Conservation (phyloP, 2,113 vertebrate species). For the Myotis lucifugus region DNA sequence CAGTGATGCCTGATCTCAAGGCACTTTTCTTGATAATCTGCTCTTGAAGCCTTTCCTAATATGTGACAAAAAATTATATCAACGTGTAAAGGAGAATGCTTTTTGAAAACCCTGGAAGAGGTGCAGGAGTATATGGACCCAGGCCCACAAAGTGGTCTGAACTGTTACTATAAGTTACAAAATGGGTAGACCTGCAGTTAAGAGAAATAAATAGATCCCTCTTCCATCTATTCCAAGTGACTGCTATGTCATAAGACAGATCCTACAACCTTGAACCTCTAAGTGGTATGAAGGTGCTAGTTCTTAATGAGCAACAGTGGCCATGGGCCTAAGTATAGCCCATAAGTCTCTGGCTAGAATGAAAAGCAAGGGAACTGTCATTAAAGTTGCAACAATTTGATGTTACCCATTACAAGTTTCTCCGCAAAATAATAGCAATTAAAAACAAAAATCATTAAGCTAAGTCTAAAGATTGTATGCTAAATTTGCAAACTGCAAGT, state of each 20-base stretch:
- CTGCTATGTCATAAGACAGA: background rate
- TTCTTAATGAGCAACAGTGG: background rate
- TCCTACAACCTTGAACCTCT: background rate
- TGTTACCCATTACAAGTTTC: background rate
- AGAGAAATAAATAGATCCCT: background rate
- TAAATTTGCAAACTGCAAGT: background rate
- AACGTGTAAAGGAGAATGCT: background rate
- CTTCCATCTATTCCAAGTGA: background rate
- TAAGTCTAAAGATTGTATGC: background rate
- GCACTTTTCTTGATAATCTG: background rate
- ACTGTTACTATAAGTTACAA: background rate
- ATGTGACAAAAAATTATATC: background rate
- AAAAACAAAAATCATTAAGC: background rate
- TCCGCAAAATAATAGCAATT: background rate
- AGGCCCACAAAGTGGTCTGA: background rate
- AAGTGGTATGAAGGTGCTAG: background rate
- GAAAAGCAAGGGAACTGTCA: too few relatives aligned
- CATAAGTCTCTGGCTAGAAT: too few relatives aligned
- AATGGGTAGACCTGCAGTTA: background rate
- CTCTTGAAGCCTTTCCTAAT: background rate
- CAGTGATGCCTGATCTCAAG: background rate
- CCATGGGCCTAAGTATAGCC: background rate
- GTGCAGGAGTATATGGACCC: background rate
- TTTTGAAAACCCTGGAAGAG: background rate
- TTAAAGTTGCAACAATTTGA: too few relatives aligned